Evolutionary conservation across 1,140 invertebrate genomes (phyloP), one percentile per base, ranked within the genome.

Genomic region (Venturia canescens): DNA sequence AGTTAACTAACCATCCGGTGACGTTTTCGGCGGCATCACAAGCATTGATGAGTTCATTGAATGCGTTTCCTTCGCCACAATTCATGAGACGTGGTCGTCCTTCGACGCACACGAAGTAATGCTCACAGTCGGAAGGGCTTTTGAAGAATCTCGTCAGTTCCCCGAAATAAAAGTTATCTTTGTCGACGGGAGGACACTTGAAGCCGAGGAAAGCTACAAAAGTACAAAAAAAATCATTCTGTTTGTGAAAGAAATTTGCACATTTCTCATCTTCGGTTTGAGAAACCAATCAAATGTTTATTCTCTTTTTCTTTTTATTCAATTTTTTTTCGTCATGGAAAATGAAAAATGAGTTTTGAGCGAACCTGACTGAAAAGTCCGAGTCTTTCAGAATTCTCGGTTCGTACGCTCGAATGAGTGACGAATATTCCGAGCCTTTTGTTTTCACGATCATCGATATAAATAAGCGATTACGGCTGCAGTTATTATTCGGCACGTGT

Each of bases 21-120:
- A 97, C 96, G 89, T 97, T 97, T 81, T 95, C 94, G 21, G 94
- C 94, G 44, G 94, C 95, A 81, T 97, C 96, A 87, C 97, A 98
- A 50, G 93, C 91, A 63, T 94, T 94, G 13, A 93, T 95, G 1
- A 94, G 87, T 26, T 96, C 96, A 83, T 97, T 97, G 90, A 96
- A 98, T 4, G 96, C 97, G 27, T 94, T 93, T 82, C 96, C 96
- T 81, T 95, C 94, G 13, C 95, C 96, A 86, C 97, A 98, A 66
- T 94, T 94, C 77, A 95, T 94, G 31, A 95, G 88, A 63, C 95
- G 89, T 0, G 97, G 97, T 81, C 94, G 94, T 29, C 93, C 93
- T 57, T 96, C 94, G 0, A 97, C 93, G 86, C 97, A 98, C 3
- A 97, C 92, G 88, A 95, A 98, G 87, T 96, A 98, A 84, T 94